Base-by-base conservation (phyloP, 2,797 vertebrate genomes). In the Hippocampus kuda region DNA sequence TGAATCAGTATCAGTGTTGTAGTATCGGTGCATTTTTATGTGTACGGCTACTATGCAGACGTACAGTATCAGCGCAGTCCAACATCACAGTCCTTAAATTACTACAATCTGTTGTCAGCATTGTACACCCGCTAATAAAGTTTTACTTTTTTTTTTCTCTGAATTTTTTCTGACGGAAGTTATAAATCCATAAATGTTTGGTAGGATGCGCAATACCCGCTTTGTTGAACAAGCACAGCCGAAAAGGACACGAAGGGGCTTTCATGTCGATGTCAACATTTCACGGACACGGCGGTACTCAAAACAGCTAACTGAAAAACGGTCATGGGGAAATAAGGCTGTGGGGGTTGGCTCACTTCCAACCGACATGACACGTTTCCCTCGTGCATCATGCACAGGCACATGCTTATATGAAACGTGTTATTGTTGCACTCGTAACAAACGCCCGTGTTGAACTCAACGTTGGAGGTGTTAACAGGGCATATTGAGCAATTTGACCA, bases 91-190 rank as follows among this genome's bases (percentile, higher is more conserved):
- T 24, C 13, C 13, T 64, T 24, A 2, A 16, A 24, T 63, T 42
- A 22, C 13, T 27, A 11, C 10, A 54, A 54, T 59, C 24, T 27
- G 9, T 60, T 60, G 27, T 20, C 30, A 10, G 30, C 6, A 60
- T 60, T 18, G 16, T 60, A 18, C 59, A 18, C 7, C 7, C 18
- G 16, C 16, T 60, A n/a, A 27, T 7, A 38, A 61, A 3, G 16
- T 34, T 34, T 61, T 42, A n/a, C 7, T 38, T 34, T 72, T 56
- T 60, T 56, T 5, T 34, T 34, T 5, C 18, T 34, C 18, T 22
- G 56, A 62, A 64, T 24, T 51, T 71, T 72, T 73, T 74, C 59
- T 71, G 60, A 30, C 61, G 67, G 60, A 73, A 63, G 78, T 57
- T 82, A 75, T 54, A 72, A 59, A 26, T 48, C 51, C 59, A 7